A percentile compares a stretch with the other conserved stretches of the same genome.
Conservation (phyloP, 2,113 vertebrate species). For the Tiliqua scincoides region DNA sequence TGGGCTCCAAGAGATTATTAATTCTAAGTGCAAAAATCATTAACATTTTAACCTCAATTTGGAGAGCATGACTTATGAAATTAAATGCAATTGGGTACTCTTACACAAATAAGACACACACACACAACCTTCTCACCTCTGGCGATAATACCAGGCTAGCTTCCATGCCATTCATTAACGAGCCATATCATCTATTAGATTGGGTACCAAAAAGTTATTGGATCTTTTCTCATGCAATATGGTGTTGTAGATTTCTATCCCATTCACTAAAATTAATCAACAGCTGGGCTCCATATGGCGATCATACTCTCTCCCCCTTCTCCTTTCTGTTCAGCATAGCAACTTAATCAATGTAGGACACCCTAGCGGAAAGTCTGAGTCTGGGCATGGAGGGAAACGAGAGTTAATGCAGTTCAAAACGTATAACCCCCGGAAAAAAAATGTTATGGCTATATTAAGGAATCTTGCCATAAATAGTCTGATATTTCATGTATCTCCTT, state of each 20-base stretch:
- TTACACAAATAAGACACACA: constrained; percentile 51
- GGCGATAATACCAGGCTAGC: neutral
- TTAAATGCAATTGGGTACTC: constrained; percentile 63
- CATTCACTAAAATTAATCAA: constrained; percentile 75
- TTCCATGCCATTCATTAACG: constrained; percentile 51
- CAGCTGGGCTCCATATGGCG: constrained; percentile 68
- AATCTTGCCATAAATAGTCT: constrained; percentile 57
- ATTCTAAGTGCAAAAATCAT: constrained; percentile 83
- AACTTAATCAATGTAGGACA: constrained; percentile 69
- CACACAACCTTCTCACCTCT: constrained; percentile 31
- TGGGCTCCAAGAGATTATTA: constrained; percentile 70
- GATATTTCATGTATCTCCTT: constrained; percentile 35
- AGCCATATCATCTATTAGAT: constrained; percentile 62
- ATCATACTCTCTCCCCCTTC: neutral
- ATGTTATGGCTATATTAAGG: constrained; percentile 61
- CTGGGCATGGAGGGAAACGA: constrained; percentile 36
- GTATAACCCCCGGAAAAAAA: constrained; percentile 34
- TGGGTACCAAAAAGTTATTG: constrained; percentile 58
- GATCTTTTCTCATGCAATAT: constrained; percentile 61
- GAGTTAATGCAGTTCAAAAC: constrained; percentile 54
- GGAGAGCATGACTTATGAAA: constrained; percentile 76
- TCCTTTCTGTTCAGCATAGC: constrained; percentile 36
- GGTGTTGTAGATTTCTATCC: constrained; percentile 64
- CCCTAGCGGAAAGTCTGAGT: constrained; percentile 40
- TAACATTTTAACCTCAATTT: constrained; percentile 91